Evolutionary conservation across 2,113 vertebrate species (phyloP).

Genomic region (Pyxicephalus adspersus): DNA sequence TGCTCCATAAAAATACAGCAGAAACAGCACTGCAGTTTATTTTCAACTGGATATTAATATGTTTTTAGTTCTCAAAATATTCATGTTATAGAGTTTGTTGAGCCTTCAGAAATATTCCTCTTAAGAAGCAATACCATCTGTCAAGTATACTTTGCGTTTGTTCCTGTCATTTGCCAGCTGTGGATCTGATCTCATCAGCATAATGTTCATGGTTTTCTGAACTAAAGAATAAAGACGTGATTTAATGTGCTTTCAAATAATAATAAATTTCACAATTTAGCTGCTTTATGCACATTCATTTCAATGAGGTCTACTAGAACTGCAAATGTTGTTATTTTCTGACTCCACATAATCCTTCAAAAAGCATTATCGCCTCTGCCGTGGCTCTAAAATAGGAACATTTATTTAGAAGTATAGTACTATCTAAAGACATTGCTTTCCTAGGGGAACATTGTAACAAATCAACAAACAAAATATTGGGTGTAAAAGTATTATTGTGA

Average conservation of each 20-base stretch:
- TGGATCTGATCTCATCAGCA: conserved; percentile 53
- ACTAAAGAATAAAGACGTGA: conserved; percentile 49
- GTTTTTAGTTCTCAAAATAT: conserved; percentile 26
- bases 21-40: not conserved
- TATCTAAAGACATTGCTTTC: too few species aligned
- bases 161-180: conserved; percentile 54
- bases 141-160: conserved; percentile 44
- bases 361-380: not conserved
- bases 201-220: conserved; percentile 47
- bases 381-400: not conserved
- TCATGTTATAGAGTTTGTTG: conserved; percentile 32
- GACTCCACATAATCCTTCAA: conserved; percentile 22
- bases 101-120: conserved; percentile 41
- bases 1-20: not conserved
- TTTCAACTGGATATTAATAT: not conserved
- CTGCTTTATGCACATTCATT: conserved; percentile 37
- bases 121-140: conserved; percentile 49
- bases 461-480: too few species aligned
- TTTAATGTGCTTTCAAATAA: conserved; percentile 47
- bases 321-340: conserved; percentile 32
- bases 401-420: not conserved
- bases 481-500: too few species aligned
- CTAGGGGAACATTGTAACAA: too few species aligned
- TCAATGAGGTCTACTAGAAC: conserved; percentile 24
- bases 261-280: conserved; percentile 49